A percentile compares a stretch with the other conserved stretches of the same genome.
These are phyloP conservation scores for Lampris incognitus DNA, from an alignment of 2,113 vertebrate genomes.

Conservation along the genomic window DNA sequence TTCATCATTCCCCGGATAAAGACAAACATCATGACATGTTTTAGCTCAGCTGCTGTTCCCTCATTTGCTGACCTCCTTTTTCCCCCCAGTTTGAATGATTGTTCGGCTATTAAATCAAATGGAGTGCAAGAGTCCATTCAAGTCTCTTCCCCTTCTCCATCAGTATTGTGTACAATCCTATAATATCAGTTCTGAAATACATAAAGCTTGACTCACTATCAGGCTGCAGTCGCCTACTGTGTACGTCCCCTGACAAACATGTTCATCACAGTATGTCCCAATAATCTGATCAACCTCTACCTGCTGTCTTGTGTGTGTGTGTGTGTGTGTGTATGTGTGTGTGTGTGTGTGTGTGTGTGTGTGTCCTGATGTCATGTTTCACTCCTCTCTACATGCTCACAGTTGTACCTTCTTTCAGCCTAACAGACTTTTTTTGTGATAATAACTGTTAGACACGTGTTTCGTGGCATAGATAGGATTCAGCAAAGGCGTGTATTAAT, in stretches of 20 bases:
- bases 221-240: neutral
- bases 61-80: neutral
- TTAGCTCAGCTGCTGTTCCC: no score
- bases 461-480: no score
- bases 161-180: constrained; percentile 4
- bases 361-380: neutral
- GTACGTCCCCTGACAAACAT: neutral
- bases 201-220: neutral
- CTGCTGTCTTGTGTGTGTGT: neutral
- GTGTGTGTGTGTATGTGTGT: neutral
- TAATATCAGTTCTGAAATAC: neutral
- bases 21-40: no score
- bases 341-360: neutral
- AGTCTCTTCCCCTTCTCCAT: constrained; percentile 4
- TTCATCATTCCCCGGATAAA: no score
- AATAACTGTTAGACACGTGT: no score
- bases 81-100: no score
- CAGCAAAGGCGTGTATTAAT: no score
- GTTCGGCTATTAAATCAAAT: neutral
- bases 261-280: neutral
- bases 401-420: neutral
- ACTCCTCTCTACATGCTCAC: neutral
- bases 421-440: constrained; percentile 1
- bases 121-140: neutral
- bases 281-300: neutral